These are phyloP conservation scores for Cassiopea xamachana DNA, from an alignment of 30 jellyfish, hydroid and myxozoan species.

Conservation along the genomic window DNA sequence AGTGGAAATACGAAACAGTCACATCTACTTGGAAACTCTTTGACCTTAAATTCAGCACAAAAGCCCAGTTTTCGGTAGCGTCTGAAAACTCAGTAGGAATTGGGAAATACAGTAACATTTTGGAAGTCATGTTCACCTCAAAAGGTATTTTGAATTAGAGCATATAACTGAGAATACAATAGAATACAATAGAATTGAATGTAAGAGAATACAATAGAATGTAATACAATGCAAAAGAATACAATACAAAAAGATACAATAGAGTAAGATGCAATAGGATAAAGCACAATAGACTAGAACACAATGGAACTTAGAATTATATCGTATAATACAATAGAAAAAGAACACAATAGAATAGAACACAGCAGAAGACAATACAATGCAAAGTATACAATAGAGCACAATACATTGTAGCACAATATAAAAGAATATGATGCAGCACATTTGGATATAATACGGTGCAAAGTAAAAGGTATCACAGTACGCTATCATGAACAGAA, in stretches of 20 bases:
- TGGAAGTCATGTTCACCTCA: conserved; percentile 60
- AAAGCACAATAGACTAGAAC: background rate
- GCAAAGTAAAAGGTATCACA: background rate
- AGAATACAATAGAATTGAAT: background rate
- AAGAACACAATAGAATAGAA: background rate
- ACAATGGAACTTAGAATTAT: background rate
- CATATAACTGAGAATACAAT: background rate
- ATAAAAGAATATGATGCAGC: background rate
- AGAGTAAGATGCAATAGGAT: background rate
- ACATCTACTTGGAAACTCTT: conserved; percentile 57
- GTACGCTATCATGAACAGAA: background rate
- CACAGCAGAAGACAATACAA: conserved; percentile 2
- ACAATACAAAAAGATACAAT: background rate
- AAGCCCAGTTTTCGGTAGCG: conserved; percentile 71
- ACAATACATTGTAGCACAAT: background rate
- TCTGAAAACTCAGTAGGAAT: conserved; percentile 84
- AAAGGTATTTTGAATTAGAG: conserved; percentile 57
- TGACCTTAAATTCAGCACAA: conserved; percentile 21
- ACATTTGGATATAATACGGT: background rate
- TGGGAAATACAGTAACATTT: conserved; percentile 63
- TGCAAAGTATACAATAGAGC: background rate
- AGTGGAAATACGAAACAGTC: conserved; percentile 22
- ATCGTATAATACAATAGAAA: background rate
- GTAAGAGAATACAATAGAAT: background rate
- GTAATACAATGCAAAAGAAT: background rate